Base-by-base conservation (phyloP, 2,888 invertebrate species). In the Toxonevra muliebris region DNA sequence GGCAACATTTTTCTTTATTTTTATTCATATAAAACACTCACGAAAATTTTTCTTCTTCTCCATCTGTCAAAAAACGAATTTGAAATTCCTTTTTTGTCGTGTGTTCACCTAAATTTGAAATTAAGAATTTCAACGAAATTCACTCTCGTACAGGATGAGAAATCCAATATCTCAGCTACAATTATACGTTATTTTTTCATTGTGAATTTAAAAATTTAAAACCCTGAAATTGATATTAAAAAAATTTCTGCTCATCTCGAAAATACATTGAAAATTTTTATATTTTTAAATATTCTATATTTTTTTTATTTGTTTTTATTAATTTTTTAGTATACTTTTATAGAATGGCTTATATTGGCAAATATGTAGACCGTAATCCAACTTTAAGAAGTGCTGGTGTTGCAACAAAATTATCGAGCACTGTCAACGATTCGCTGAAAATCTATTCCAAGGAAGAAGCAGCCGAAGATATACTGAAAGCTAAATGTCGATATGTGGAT, bases 391-490 rank as follows among this genome's bases (percentile, higher is more conserved):
- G 75, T 1, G 83, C 84, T 0, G 83, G 82, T 0, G n/a, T 76
- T 8, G 3, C 60, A 7, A 50, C 73, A 0, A 1, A 2, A 10
- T 7, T 57, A 0, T 65, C 63, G 0, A 63, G 60, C 11, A 66
- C 65, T 42, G 42, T 73, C 8, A 52, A 43, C 0, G 73, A 66
- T n/a, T 68, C 76, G 12, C 20, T 83, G 12, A 71, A 40, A 10
- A 69, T 72, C 0, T 69, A 71, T 11, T 69, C 77, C 11, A 17
- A 66, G 1, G 78, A 79, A 41, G 82, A 83, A 45, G 70, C 76
- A 1, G 82, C 82, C 3, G 78, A 79, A 19, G 61, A 72, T 53
- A 30, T 77, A n/a, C 70, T 83, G 12, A 69, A 69, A 3, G n/a
- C 57, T 0, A 73, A 77, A 11, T 78, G 80, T 45, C 63, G 59